Conservation (phyloP, 2,113 vertebrate genomes). For the Salvelinus sp. region DNA sequence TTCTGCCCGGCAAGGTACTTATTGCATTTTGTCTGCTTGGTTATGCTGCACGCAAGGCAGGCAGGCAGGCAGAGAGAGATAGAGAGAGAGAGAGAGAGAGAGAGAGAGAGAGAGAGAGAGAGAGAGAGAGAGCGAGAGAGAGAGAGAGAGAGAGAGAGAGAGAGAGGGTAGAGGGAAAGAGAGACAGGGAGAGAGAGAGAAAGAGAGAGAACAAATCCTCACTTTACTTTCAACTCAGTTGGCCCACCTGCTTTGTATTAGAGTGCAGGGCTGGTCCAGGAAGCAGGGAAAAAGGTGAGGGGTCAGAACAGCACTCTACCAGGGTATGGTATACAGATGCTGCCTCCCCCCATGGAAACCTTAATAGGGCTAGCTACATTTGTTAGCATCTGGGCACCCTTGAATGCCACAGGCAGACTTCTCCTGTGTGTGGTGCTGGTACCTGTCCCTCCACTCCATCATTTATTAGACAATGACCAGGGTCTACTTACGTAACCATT, state of each 20-base stretch:
- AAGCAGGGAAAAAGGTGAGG: conserved; percentile 19
- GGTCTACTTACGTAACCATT: too few species aligned
- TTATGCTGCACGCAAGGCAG: conserved; percentile 49
- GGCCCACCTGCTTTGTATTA: conserved; percentile 69
- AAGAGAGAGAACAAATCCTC: conserved; percentile 21
- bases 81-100: conserved; percentile 32
- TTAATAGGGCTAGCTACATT: conserved; percentile 37
- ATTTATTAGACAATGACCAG: too few species aligned
- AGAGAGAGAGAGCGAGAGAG: not conserved
- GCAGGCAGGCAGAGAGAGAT: conserved; percentile 17
- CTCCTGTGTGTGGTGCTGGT: not conserved
- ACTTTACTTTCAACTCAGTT: conserved; percentile 49
- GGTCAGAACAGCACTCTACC: conserved; percentile 39
- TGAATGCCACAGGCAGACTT: not conserved
- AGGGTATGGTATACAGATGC: conserved; percentile 56
- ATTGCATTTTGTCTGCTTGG: conserved; percentile 56
- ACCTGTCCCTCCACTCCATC: not conserved
- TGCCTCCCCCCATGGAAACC: conserved; percentile 21
- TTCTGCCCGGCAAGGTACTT: conserved; percentile 47
- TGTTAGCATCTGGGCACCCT: conserved; percentile 36
- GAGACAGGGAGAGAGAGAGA: conserved; percentile 1
- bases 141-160: not conserved
- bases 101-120: conserved; percentile 13
- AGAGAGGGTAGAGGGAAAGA: too few species aligned
- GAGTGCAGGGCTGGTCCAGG: conserved; percentile 26